Percentiles rank a stretch among this genome's conserved stretches.
phyloP scores from a whole-genome alignment of 2,888 invertebrate species.

The Sesia apiformis region DNA sequence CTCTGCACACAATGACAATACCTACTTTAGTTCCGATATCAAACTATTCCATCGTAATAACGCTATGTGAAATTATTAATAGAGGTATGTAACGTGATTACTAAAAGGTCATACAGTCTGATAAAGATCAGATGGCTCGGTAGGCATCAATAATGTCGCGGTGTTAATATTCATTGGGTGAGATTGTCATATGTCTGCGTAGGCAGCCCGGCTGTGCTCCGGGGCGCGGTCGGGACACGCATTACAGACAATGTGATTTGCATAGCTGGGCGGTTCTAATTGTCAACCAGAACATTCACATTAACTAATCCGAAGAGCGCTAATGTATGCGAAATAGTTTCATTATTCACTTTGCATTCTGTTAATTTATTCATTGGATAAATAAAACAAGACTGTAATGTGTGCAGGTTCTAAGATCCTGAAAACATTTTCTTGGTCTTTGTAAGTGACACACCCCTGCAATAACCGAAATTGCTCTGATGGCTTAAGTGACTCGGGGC shows the following conservation, averaged over 20 bases:
- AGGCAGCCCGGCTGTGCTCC: conserved; percentile 18
- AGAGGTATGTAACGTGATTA: conserved; percentile 7
- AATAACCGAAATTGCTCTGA: conserved; percentile 15
- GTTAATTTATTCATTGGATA: conserved; percentile 25
- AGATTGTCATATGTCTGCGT: conserved; percentile 43
- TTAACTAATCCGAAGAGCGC: conserved; percentile 53
- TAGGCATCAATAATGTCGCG: conserved; percentile 37
- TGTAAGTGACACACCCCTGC: conserved; percentile 6
- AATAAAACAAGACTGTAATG: conserved; percentile 1
- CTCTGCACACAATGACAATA: conserved; percentile 26
- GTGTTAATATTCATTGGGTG: conserved; percentile 64
- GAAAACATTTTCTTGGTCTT: neutral
- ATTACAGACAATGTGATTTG: conserved; percentile 70
- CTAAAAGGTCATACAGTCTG: conserved; percentile 27
- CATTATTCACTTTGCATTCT: conserved; percentile 35
- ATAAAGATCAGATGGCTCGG: conserved; percentile 30
- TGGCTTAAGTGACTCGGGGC: conserved; percentile 14
- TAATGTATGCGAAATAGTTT: conserved; percentile 51
- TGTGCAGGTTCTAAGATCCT: too few species aligned
- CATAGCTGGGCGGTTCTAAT: conserved; percentile 64
- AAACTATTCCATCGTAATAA: conserved; percentile 17
- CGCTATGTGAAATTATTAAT: neutral
- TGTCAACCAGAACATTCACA: conserved; percentile 69
- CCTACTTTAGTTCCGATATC: conserved; percentile 18
- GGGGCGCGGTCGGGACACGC: conserved; percentile 51